phyloP scores from a whole-genome alignment of 30 jellyfish, hydroid and myxozoan genomes.

The Hydra vulgaris region DNA sequence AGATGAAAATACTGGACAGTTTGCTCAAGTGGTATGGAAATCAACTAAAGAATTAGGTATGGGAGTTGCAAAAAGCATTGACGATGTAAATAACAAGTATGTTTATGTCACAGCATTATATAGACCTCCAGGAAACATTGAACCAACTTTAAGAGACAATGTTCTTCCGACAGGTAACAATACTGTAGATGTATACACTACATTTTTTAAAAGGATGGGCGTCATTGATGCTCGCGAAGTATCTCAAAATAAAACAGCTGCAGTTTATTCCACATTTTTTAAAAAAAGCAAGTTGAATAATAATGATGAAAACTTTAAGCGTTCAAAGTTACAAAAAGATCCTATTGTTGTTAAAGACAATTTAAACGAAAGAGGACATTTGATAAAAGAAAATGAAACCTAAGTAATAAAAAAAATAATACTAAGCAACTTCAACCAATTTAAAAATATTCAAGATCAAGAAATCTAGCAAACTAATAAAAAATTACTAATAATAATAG shows the following conservation, averaged over 20 bases:
- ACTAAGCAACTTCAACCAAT: no score
- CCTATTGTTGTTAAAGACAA: neutral
- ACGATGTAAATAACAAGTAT: conserved; percentile 82
- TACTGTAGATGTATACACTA: conserved; percentile 83
- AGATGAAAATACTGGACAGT: conserved; percentile 94
- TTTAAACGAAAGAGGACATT: neutral
- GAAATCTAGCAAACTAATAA: no score
- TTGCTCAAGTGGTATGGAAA: conserved; percentile 94
- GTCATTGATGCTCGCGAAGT: conserved; percentile 3
- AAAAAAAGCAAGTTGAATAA: conserved; percentile 17
- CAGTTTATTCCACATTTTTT: conserved; percentile 71
- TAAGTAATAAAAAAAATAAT: no score
- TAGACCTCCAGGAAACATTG: conserved; percentile 95
- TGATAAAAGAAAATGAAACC: neutral
- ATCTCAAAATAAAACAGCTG: conserved; percentile 55
- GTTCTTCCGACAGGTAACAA: conserved; percentile 79
- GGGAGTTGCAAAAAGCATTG: conserved; percentile 98
- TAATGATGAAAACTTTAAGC: neutral
- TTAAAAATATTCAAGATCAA: no score
- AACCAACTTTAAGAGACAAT: conserved; percentile 70
- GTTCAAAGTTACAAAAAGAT: neutral
- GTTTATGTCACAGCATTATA: conserved; percentile 92
- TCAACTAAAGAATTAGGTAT: conserved; percentile 91
- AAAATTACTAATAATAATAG: no score
- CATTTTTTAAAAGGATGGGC: conserved; percentile 73